Percentiles rank a stretch among this genome's conserved stretches.
These are phyloP conservation scores for Drosophila pseudotakahashii DNA, from an alignment of 2,888 invertebrate genomes.

Conservation along the genomic window DNA sequence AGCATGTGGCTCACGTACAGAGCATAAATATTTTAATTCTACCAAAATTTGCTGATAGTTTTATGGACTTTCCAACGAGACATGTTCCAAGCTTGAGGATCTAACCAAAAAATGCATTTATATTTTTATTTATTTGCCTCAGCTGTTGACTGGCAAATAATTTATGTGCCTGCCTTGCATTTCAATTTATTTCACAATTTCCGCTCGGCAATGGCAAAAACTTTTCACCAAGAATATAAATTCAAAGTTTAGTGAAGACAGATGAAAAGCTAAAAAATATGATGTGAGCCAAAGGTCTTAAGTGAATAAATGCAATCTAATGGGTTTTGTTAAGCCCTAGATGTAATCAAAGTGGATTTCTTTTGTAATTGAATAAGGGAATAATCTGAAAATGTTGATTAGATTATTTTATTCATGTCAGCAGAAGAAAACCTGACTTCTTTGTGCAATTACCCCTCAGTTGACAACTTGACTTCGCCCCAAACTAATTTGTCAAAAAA, in stretches of 20 bases:
- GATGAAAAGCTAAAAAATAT: slow-evolving; percentile 21
- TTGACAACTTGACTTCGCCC: slow-evolving; percentile 12
- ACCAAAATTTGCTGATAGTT: slow-evolving; percentile 73
- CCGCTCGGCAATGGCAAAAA: slow-evolving; percentile 38
- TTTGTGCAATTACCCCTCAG: slow-evolving; percentile 10
- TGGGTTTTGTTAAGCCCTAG: slow-evolving; percentile 10
- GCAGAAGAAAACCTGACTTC: slow-evolving; percentile 1
- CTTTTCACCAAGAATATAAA: slow-evolving; percentile 23
- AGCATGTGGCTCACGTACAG: slow-evolving; percentile 58
- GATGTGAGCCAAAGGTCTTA: not conserved
- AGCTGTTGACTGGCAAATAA: slow-evolving; percentile 46
- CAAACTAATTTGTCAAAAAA: slow-evolving; percentile 42
- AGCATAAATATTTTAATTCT: slow-evolving; percentile 74
- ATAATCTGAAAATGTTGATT: slow-evolving; percentile 9
- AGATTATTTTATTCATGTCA: slow-evolving; percentile 18
- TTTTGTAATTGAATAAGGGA: slow-evolving; percentile 10
- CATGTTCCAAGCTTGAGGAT: slow-evolving; percentile 21
- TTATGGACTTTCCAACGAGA: slow-evolving; percentile 48
- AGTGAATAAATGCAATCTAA: slow-evolving; percentile 9
- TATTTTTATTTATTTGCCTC: slow-evolving; percentile 36
- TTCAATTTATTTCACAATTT: slow-evolving; percentile 75
- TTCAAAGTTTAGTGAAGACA: not conserved
- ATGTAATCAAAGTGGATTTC: slow-evolving; percentile 15
- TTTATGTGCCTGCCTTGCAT: slow-evolving; percentile 58
- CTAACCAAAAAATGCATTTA: slow-evolving; percentile 13